phyloP scores from a whole-genome alignment of 2,888 invertebrate genomes.

The Alcis repandata region DNA sequence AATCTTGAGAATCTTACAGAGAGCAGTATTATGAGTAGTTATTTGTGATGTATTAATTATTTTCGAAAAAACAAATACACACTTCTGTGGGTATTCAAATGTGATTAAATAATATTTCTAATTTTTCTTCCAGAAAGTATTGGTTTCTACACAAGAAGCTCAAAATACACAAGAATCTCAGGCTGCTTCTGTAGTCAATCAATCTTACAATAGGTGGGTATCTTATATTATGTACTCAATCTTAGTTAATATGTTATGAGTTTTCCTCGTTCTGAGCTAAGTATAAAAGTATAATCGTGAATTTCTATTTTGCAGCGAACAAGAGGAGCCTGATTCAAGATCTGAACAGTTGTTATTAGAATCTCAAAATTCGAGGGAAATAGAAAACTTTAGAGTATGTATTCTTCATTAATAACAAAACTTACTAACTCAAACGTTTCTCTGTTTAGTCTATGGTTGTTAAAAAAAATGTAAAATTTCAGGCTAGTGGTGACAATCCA shows the following conservation, averaged over 20 bases:
- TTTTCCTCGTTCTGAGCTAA: neutral
- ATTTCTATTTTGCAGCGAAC: slow-evolving; percentile 67
- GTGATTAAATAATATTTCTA: neutral
- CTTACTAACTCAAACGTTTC: too few relatives aligned
- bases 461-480: too few relatives aligned
- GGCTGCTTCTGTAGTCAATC: slow-evolving; percentile 72
- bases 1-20: too few relatives aligned
- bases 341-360: slow-evolving; percentile 77
- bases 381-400: slow-evolving; percentile 75
- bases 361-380: slow-evolving; percentile 75
- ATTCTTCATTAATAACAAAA: neutral
- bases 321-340: slow-evolving; percentile 78
- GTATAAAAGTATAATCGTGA: slow-evolving; percentile 1
- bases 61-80: too few relatives aligned
- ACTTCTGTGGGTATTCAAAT: neutral
- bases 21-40: too few relatives aligned
- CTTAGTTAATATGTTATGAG: neutral
- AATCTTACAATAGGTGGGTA: slow-evolving; percentile 77
- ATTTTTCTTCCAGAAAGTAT: slow-evolving; percentile 63
- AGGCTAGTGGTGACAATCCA: slow-evolving; percentile 73
- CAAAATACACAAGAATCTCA: slow-evolving; percentile 72
- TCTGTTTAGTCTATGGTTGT: too few relatives aligned
- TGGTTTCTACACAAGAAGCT: slow-evolving; percentile 64
- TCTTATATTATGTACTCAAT: too few relatives aligned
- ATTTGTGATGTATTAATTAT: too few relatives aligned